phyloP scores from a whole-genome alignment of 2,797 vertebrate genomes.

The Enteromius treurensis region DNA sequence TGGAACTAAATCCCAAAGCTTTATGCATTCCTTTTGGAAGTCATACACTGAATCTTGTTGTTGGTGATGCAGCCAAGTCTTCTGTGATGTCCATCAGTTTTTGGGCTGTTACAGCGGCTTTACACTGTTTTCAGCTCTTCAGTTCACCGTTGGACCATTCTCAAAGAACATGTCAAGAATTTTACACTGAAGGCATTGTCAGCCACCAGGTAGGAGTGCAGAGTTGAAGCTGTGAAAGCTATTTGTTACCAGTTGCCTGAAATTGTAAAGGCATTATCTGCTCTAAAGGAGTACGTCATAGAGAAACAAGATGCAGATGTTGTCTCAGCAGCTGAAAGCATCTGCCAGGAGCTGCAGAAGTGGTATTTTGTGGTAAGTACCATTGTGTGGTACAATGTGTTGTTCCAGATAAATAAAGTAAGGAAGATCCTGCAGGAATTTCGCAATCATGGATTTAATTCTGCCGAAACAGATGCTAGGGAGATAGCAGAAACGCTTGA shows the following conservation, averaged over 20 bases:
- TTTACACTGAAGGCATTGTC: constrained; percentile 41
- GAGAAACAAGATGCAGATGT: neutral
- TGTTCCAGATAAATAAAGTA: no score
- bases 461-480: no score
- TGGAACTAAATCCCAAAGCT: neutral
- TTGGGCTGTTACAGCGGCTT: neutral
- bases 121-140: neutral
- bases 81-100: neutral
- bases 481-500: no score
- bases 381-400: neutral
- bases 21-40: neutral
- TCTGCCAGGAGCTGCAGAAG: neutral
- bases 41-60: neutral
- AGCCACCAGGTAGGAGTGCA: constrained; percentile 33
- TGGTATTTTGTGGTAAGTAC: neutral
- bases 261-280: constrained; percentile 36
- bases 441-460: no score
- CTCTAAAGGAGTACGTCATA: constrained; percentile 18
- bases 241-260: constrained; percentile 49
- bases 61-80: neutral
- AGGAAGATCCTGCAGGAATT: neutral
- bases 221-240: constrained; percentile 26
- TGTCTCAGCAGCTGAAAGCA: neutral
- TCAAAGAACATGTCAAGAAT: neutral
- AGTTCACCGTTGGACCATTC: neutral